Conservation (phyloP, 2,888 invertebrate genomes). For the Spodoptera exigua region DNA sequence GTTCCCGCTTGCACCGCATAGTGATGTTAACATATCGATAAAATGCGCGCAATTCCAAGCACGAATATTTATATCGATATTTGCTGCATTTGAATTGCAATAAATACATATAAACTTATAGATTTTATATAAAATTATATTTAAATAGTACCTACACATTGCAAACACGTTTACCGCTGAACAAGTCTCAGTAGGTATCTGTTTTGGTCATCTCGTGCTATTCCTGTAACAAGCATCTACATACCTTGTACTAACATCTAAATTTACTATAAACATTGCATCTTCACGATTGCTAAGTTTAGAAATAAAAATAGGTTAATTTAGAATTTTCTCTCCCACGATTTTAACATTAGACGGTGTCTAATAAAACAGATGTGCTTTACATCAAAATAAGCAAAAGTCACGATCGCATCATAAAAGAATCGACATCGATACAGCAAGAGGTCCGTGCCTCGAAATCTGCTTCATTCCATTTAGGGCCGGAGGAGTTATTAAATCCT, state of each 20-base stretch:
- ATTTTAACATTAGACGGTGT: slow-evolving; percentile 15
- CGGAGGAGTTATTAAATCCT: slow-evolving; percentile 81
- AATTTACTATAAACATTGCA: slow-evolving; percentile 15
- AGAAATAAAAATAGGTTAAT: slow-evolving; percentile 1
- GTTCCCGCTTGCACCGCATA: slow-evolving; percentile 48
- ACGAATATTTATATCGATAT: slow-evolving; percentile 38
- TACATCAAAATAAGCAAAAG: slow-evolving; percentile 46
- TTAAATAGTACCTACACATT: slow-evolving; percentile 34
- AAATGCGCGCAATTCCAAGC: slow-evolving; percentile 33
- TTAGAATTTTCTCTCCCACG: slow-evolving; percentile 1
- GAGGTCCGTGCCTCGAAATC: slow-evolving; percentile 62
- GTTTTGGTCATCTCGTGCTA: slow-evolving; percentile 26
- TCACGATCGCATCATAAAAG: slow-evolving; percentile 58
- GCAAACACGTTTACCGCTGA: slow-evolving; percentile 29
- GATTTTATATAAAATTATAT: slow-evolving; percentile 37
- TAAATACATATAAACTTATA: slow-evolving; percentile 40
- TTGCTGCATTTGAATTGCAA: slow-evolving; percentile 29
- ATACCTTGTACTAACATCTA: slow-evolving; percentile 8
- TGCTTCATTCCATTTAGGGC: slow-evolving; percentile 75
- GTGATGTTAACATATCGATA: slow-evolving; percentile 54
- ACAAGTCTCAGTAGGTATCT: slow-evolving; percentile 14
- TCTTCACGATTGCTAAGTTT: slow-evolving; percentile 10
- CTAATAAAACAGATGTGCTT: slow-evolving; percentile 41
- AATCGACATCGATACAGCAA: slow-evolving; percentile 64
- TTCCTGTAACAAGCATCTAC: slow-evolving; percentile 11